These are phyloP conservation scores for Mustela nigripes DNA, from an alignment of 2,113 vertebrate genomes.

Conservation along the genomic window DNA sequence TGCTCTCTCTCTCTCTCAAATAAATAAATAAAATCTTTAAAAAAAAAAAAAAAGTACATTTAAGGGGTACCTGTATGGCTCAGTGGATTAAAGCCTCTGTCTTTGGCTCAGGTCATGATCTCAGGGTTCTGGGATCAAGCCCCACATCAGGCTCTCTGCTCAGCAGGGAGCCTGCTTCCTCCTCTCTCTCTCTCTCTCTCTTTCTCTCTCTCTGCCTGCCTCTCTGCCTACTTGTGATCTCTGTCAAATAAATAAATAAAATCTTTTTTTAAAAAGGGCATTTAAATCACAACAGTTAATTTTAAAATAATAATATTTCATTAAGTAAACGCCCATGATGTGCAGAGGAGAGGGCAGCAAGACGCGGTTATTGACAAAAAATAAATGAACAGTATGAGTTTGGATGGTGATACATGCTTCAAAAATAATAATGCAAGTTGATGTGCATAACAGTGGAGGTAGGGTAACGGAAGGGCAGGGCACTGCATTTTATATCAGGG, in stretches of 20 bases:
- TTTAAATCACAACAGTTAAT: constrained; percentile 19
- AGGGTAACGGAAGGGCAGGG: neutral
- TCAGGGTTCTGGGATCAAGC: too few species aligned
- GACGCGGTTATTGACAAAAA: neutral
- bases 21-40: too few species aligned
- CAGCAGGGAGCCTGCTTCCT: too few species aligned
- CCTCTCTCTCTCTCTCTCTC: too few species aligned
- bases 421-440: neutral
- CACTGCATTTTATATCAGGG: neutral
- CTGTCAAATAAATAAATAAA: too few species aligned
- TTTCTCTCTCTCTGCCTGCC: too few species aligned
- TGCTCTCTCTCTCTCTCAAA: too few species aligned
- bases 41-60: constrained; percentile 44
- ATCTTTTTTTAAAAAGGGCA: too few species aligned
- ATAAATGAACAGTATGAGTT: neutral
- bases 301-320: neutral
- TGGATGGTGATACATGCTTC: neutral
- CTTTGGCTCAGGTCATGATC: too few species aligned
- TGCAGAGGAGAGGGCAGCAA: neutral
- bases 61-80: neutral
- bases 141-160: too few species aligned
- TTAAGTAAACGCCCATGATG: neutral
- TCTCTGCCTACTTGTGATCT: too few species aligned
- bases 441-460: neutral
- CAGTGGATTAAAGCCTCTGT: too few species aligned